These are phyloP conservation scores for Thecocarcelia acutangulata DNA, from an alignment of 2,888 invertebrate species.

Conservation along the genomic window DNA sequence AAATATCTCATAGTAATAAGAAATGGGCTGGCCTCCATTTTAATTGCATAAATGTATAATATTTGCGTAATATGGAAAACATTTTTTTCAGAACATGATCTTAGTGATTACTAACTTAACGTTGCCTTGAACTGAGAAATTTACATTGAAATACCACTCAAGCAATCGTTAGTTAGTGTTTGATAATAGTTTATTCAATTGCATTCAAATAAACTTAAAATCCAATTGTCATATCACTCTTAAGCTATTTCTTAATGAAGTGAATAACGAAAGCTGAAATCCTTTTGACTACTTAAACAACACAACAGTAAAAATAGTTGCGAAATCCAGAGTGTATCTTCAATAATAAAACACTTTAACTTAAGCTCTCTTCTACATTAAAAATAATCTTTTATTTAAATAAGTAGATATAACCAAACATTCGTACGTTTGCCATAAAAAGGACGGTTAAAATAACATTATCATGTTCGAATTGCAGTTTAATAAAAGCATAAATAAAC, in stretches of 20 bases:
- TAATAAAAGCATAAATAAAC: conserved; percentile 27
- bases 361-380: conserved; percentile 48
- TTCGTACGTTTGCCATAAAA: neutral
- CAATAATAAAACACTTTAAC: conserved; percentile 45
- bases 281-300: neutral
- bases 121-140: no score
- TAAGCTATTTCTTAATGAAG: neutral
- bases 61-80: no score
- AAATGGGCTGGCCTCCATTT: no score
- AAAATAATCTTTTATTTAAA: conserved; percentile 29
- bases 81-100: no score
- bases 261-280: conserved; percentile 9
- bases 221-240: no score
- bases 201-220: no score
- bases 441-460: neutral
- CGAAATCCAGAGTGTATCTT: neutral
- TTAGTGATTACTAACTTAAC: no score
- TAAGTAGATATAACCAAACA: neutral
- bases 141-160: no score
- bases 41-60: no score
- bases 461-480: neutral
- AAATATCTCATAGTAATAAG: no score
- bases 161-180: no score
- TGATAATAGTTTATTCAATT: neutral
- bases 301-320: neutral